Evolutionary conservation across 2,113 vertebrate genomes (phyloP), one percentile per base, ranked within the genome.

Genomic region (Elachura formosa): DNA sequence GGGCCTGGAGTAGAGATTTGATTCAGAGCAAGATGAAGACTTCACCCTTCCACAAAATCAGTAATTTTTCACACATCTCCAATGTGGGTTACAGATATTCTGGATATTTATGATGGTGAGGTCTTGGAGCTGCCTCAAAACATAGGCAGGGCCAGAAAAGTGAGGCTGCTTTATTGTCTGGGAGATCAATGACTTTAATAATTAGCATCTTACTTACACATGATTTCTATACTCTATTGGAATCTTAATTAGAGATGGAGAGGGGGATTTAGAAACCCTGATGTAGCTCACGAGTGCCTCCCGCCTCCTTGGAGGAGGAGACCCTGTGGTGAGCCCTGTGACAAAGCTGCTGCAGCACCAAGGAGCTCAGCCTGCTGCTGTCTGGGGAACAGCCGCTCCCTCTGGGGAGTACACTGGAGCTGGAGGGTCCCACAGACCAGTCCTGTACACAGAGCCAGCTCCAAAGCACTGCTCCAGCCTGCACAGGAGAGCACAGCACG

Each of bases 131-230:
- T 68, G 24, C 69, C 86, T 78, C 80, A 49, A 49, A 89, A 78
- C 51, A 79, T 1, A n/a, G 84, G 56, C 73, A 75, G 73, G 64
- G 64, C 31, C 73, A 63, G 80, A 22, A 64, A 84, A 72, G 41
- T 2, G 0, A 59, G 36, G 21, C 84, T 84, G 89, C 91, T 89
- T 90, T 90, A 93, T 94, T 93, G 94, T 96, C 93, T 96, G 74
- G 86, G 84, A 95, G 86, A 96, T 90, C 91, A 94, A 95, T 72
- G 96, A 87, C 91, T 94, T 95, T 89, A 92, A 94, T 96, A 95
- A 97, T 96, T 94, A 97, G 96, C 93, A 84, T 95, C 93, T 96
- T 96, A 89, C 95, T 97, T 96, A 95, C 94, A 94, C 80, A 87
- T 92, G 71, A 96, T 95, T 95, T 92, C 89, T 89, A 78, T 45